Conservation (phyloP, 2,888 invertebrate genomes). For the Argyra leucocephala region DNA sequence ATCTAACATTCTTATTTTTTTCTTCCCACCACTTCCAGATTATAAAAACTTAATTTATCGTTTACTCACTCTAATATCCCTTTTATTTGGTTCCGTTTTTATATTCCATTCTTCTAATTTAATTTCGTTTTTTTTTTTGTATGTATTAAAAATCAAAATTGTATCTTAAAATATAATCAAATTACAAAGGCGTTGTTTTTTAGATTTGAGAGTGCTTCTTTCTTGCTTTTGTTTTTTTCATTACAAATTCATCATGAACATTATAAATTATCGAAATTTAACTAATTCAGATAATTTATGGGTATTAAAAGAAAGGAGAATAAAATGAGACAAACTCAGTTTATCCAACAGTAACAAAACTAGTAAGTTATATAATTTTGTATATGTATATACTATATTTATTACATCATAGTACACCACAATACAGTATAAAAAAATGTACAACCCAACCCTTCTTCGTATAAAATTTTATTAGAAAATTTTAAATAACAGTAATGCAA, state of each 20-base stretch:
- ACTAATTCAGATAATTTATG: neutral
- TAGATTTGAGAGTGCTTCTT: neutral
- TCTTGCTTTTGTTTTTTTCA: neutral
- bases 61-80: no score
- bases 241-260: neutral
- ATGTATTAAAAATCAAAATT: neutral
- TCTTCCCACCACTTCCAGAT: no score
- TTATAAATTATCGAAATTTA: neutral
- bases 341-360: neutral
- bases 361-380: no score
- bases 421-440: no score
- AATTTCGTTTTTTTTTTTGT: neutral
- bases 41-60: no score
- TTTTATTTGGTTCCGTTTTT: no score
- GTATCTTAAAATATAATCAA: neutral
- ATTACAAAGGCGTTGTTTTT: neutral
- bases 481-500: neutral
- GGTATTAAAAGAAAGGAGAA: neutral
- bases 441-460: neutral
- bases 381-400: no score
- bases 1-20: no score
- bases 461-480: neutral
- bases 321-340: neutral
- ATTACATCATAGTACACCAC: no score
- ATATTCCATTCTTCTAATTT: no score